Evolutionary conservation across 1,140 invertebrate genomes (phyloP).

Genomic region (Lepidurus arcticus): DNA sequence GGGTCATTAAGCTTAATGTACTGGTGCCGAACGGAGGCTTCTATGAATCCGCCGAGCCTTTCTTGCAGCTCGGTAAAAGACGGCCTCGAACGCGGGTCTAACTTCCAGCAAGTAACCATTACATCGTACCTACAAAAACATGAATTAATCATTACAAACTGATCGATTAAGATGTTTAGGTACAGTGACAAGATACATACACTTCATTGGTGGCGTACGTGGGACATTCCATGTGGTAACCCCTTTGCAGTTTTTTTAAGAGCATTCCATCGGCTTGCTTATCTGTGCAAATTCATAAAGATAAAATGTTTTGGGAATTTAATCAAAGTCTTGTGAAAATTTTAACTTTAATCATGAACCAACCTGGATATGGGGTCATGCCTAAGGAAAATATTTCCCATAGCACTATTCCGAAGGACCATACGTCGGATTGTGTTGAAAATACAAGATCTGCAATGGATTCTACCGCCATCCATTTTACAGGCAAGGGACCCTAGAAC

Average conservation of each 20-base stretch:
- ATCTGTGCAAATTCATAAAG: not conserved
- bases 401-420: constrained; percentile 49
- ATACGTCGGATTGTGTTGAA: constrained; percentile 46
- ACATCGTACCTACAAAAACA: constrained; percentile 55
- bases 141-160: not conserved
- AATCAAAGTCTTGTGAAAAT: not conserved
- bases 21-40: constrained; percentile 73
- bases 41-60: constrained; percentile 67
- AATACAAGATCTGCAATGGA: constrained; percentile 43
- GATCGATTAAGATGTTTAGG: not conserved
- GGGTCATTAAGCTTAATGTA: constrained; percentile 80
- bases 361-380: constrained; percentile 41
- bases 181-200: not conserved
- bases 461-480: constrained; percentile 50
- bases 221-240: constrained; percentile 27
- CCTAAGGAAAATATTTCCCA: constrained; percentile 50
- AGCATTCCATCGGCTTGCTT: not conserved
- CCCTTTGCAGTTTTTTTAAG: constrained; percentile 12
- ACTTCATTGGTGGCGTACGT: not conserved
- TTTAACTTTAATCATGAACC: not conserved
- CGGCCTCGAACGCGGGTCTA: constrained; percentile 67
- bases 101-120: constrained; percentile 79
- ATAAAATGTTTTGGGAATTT: not conserved
- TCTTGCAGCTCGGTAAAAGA: constrained; percentile 68
- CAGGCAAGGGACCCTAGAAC: constrained; percentile 46